Conservation (phyloP, 2,888 invertebrate species). For the Brenthis ino region DNA sequence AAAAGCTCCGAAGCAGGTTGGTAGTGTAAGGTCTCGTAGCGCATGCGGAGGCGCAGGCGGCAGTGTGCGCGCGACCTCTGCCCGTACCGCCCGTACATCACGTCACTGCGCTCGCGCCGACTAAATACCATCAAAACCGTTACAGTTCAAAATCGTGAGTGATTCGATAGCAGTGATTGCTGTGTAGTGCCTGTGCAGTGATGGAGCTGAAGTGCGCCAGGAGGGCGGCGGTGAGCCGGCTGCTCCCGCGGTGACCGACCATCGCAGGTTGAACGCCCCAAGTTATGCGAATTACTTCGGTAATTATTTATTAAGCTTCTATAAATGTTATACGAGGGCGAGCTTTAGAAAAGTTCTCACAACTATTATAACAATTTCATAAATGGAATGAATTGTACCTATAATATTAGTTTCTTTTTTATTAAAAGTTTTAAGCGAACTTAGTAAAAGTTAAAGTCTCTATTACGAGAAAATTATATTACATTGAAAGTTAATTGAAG, state of each 20-base stretch:
- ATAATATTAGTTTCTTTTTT: too few species aligned
- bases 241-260: constrained; percentile 45
- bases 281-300: constrained; percentile 22
- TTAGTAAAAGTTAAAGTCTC: too few species aligned
- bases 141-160: constrained; percentile 30
- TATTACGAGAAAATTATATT: too few species aligned
- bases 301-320: constrained; percentile 21
- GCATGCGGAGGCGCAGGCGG: constrained; percentile 44
- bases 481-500: too few species aligned
- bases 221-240: constrained; percentile 30
- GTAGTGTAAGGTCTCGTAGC: constrained; percentile 9
- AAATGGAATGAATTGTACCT: too few species aligned
- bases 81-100: constrained; percentile 48
- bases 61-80: constrained; percentile 65
- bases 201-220: constrained; percentile 39
- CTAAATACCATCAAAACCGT: constrained; percentile 23
- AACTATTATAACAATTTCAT: too few species aligned
- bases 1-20: constrained; percentile 69
- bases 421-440: too few species aligned
- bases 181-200: constrained; percentile 33
- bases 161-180: constrained; percentile 19
- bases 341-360: constrained; percentile 12
- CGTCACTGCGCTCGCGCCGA: constrained; percentile 43
- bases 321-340: constrained; percentile 1
- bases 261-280: constrained; percentile 50